These are phyloP conservation scores for Leptinotarsa lineolata DNA, from an alignment of 1,140 invertebrate genomes.

Conservation along the genomic window DNA sequence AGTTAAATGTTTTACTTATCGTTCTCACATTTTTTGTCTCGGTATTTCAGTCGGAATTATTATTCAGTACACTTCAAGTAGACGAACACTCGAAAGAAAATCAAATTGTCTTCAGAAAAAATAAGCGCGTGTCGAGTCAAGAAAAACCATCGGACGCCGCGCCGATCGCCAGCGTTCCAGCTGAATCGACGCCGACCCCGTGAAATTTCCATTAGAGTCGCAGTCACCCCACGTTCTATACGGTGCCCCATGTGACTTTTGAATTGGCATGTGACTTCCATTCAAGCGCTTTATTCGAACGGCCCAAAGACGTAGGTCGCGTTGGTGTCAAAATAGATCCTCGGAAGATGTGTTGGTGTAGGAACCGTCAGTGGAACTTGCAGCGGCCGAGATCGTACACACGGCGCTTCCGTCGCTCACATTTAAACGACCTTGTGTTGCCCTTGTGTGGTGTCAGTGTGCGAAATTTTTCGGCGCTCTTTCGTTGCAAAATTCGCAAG, in stretches of 20 bases:
- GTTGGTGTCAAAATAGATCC: constrained; percentile 27
- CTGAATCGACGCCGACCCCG: neutral
- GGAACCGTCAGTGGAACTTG: constrained; percentile 19
- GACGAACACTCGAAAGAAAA: too few relatives aligned
- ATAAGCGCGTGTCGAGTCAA: too few relatives aligned
- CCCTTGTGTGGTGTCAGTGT: constrained; percentile 46
- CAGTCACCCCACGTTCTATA: neutral
- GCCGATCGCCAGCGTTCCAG: neutral
- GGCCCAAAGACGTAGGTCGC: constrained; percentile 14
- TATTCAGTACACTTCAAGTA: too few relatives aligned
- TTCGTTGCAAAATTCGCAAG: neutral
- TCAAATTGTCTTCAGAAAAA: too few relatives aligned
- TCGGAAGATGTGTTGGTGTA: constrained; percentile 24
- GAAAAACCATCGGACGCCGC: too few relatives aligned
- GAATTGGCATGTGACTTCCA: neutral
- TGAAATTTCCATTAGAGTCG: neutral
- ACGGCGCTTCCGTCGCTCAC: constrained; percentile 21
- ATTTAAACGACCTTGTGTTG: constrained; percentile 43
- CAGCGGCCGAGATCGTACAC: neutral
- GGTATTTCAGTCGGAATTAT: too few relatives aligned
- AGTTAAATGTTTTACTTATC: too few relatives aligned
- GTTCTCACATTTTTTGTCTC: too few relatives aligned
- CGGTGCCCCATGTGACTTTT: neutral
- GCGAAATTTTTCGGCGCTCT: constrained; percentile 32
- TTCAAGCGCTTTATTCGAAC: neutral